These are phyloP conservation scores for Halesus radiatus DNA, from an alignment of 1,140 invertebrate species.

Conservation along the genomic window DNA sequence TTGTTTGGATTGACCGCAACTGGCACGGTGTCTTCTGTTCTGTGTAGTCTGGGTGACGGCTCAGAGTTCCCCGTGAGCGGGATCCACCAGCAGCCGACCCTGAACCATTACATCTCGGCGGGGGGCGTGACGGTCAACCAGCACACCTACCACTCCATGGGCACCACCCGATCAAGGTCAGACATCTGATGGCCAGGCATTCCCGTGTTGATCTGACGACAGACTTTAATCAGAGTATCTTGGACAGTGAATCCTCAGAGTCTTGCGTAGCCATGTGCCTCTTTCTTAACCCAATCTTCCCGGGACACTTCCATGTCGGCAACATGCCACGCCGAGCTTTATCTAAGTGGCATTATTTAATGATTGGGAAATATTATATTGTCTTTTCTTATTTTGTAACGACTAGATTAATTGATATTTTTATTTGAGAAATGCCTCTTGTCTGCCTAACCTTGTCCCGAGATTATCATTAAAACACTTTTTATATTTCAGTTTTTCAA, in stretches of 20 bases:
- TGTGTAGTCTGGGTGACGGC: slow-evolving; percentile 90
- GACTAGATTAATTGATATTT: too few species aligned
- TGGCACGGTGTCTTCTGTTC: slow-evolving; percentile 44
- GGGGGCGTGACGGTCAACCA: slow-evolving; percentile 28
- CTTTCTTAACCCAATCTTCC: too few species aligned
- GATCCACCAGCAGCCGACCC: slow-evolving; percentile 74
- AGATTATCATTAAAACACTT: too few species aligned
- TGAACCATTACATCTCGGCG: slow-evolving; percentile 64
- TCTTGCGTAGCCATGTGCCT: too few species aligned
- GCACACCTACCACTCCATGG: slow-evolving; percentile 90
- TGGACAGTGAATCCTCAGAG: background rate
- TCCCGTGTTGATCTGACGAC: background rate
- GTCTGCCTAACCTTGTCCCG: too few species aligned
- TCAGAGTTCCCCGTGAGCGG: slow-evolving; percentile 86
- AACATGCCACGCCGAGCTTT: too few species aligned
- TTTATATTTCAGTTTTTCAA: too few species aligned
- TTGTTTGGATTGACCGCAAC: slow-evolving; percentile 4
- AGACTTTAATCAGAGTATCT: background rate
- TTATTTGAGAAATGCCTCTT: too few species aligned
- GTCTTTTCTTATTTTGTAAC: too few species aligned
- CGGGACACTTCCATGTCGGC: too few species aligned
- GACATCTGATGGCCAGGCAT: slow-evolving; percentile 58
- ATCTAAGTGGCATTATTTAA: too few species aligned
- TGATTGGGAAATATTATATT: too few species aligned
- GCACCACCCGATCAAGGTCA: slow-evolving; percentile 88